Conservation (phyloP, 2,113 vertebrate genomes). For the Dromiciops gliroides region DNA sequence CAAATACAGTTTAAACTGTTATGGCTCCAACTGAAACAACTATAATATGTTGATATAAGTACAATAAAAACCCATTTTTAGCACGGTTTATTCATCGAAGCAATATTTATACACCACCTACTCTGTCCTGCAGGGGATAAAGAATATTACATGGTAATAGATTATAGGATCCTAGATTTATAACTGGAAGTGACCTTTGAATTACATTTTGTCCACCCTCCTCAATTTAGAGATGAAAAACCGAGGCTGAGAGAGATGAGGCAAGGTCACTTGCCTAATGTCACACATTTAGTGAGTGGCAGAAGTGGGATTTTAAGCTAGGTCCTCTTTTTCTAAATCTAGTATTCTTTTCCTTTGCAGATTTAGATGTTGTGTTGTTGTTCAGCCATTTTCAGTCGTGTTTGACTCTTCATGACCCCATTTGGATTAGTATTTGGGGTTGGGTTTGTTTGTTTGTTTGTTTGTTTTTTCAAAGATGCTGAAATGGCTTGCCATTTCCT, state of each 20-base stretch:
- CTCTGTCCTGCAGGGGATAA: no score
- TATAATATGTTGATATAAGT: conserved; percentile 8
- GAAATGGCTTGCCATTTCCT: no score
- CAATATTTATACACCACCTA: not conserved
- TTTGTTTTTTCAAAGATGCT: no score
- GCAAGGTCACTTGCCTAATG: not conserved
- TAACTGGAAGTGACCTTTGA: not conserved
- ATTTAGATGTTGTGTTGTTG: not conserved
- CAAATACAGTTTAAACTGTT: conserved; percentile 18
- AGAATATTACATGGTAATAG: not conserved
- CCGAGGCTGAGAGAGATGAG: not conserved
- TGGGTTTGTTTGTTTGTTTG: no score
- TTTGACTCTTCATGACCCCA: no score
- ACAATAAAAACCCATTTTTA: conserved; percentile 11
- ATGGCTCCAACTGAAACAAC: conserved; percentile 1
- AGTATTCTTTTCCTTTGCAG: not conserved
- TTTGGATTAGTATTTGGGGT: no score
- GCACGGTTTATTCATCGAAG: conserved; percentile 24
- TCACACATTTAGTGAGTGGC: not conserved
- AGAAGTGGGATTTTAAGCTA: not conserved
- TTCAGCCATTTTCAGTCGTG: no score
- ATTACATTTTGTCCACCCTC: not conserved
- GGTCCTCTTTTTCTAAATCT: not conserved
- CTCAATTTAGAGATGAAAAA: not conserved
- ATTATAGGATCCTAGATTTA: not conserved